Base-by-base conservation (phyloP, 2,888 invertebrate genomes). In the Lutraria lutraria region DNA sequence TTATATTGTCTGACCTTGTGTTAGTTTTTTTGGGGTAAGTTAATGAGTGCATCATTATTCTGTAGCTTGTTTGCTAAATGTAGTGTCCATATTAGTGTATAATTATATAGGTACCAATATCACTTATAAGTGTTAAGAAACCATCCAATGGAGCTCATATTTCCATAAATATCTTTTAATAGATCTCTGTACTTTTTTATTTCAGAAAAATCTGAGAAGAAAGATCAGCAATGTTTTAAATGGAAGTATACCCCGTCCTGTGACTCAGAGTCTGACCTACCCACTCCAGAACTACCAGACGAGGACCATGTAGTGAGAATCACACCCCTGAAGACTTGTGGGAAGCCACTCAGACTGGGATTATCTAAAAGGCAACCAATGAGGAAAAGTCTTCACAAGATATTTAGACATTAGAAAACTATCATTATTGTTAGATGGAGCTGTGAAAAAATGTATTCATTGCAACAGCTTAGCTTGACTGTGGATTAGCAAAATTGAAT, bases 161-260 rank as follows among this genome's bases (percentile, higher is more conserved):
- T 19, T 56, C 19, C 19, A 13, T 56, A 56, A 56, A 56, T 19
- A 25, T 68, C 25, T 25, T 0, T 68, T 25, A 68, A 25, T 68
- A 68, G n/a, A 25, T n/a, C n/a, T n/a, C n/a, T 4, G n/a, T 25
- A 19, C 56, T 80, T 80, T 21, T 21, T 21, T 21, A 56, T 53
- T 80, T 34, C 25, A 81, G 68, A 34, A 31, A 83, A 31, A 54
- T 60, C 83, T n/a, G 52, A 56, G n/a, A 25, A 68, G 60, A 43
- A 52, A 31, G 34, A 72, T 31, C 86, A 81, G 29, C 83, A 60
- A 34, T 91, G 90, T 81, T 94, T 94, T 85, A 93, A 92, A 34
- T 94, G 94, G 94, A 93, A 90, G 81, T 93, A 94, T 87, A 89
- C 90, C 15, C 93, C 93, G 15, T 93, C 94, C 15, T 88, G 85